Percentiles rank a stretch among this genome's conserved stretches.
These are phyloP conservation scores for Pogonocherus hispidulus DNA, from an alignment of 2,888 invertebrate genomes.

Conservation along the genomic window DNA sequence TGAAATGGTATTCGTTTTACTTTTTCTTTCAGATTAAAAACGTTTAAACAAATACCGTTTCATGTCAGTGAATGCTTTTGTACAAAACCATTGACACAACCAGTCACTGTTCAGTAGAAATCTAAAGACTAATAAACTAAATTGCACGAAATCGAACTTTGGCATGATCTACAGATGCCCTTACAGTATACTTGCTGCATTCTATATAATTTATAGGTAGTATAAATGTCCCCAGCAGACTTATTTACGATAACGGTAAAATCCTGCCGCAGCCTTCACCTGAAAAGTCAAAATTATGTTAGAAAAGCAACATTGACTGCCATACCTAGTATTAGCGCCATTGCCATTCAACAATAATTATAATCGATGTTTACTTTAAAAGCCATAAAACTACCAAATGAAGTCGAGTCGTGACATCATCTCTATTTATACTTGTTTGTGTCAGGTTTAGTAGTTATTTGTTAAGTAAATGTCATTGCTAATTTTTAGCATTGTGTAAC, in stretches of 20 bases:
- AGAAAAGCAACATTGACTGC: background rate
- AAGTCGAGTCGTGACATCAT: slow-evolving; percentile 30
- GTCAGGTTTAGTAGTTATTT: slow-evolving; percentile 21
- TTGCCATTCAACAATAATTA: slow-evolving; percentile 9
- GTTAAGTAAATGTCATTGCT: slow-evolving; percentile 9
- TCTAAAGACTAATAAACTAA: too few relatives aligned
- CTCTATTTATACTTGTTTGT: slow-evolving; percentile 35
- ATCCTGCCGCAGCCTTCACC: slow-evolving; percentile 14
- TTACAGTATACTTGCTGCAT: background rate
- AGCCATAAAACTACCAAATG: slow-evolving; percentile 23
- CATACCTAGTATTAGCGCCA: background rate
- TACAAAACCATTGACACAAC: too few relatives aligned
- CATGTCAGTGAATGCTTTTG: too few relatives aligned
- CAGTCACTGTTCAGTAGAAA: too few relatives aligned
- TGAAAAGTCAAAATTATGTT: slow-evolving; percentile 18
- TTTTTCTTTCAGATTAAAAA: too few relatives aligned
- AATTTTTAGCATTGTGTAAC: slow-evolving; percentile 13
- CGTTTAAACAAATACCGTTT: too few relatives aligned
- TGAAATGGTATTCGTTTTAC: too few relatives aligned
- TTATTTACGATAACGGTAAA: slow-evolving; percentile 5
- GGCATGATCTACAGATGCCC: too few relatives aligned
- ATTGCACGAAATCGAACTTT: too few relatives aligned
- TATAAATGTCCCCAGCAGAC: background rate
- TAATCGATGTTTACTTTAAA: slow-evolving; percentile 24
- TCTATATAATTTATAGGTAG: background rate